Evolutionary conservation across 2,888 invertebrate genomes (phyloP).

Genomic region (Micoletzkya japonica): DNA sequence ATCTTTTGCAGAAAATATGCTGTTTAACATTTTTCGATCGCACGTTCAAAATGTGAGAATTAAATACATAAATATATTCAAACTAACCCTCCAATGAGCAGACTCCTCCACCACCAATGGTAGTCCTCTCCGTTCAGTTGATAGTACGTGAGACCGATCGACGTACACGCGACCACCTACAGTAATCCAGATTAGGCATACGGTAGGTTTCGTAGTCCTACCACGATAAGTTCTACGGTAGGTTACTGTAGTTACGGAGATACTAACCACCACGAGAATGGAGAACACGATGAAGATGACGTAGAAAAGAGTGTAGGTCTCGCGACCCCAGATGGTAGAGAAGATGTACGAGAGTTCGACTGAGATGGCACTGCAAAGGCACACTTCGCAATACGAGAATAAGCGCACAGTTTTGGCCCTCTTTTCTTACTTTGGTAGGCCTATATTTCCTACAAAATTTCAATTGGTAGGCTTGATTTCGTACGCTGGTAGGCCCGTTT

Average conservation of each 20-base stretch:
- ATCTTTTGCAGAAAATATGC: no score
- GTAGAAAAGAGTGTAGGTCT: conserved; percentile 69
- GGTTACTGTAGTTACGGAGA: background rate
- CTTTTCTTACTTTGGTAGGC: no score
- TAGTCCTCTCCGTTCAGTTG: conserved; percentile 69
- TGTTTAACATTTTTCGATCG: no score
- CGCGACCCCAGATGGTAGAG: conserved; percentile 69
- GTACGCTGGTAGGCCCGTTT: background rate
- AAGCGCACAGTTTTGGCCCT: no score
- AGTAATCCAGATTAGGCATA: no score
- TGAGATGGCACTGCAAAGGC: conserved; percentile 67
- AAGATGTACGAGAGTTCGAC: conserved; percentile 70
- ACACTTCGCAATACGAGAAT: conserved; percentile 15
- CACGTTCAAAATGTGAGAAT: no score
- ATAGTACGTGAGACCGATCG: conserved; percentile 69
- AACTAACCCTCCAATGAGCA: conserved; percentile 68
- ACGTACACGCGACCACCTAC: conserved; percentile 68
- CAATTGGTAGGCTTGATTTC: background rate
- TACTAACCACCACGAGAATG: conserved; percentile 60
- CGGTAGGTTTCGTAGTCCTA: no score
- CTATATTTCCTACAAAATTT: no score
- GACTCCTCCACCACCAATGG: conserved; percentile 70
- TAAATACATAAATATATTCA: background rate
- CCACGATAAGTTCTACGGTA: no score
- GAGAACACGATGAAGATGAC: conserved; percentile 68